These are phyloP conservation scores for Drosophila subobscura DNA, from an alignment of 1,140 invertebrate species.

Conservation along the genomic window DNA sequence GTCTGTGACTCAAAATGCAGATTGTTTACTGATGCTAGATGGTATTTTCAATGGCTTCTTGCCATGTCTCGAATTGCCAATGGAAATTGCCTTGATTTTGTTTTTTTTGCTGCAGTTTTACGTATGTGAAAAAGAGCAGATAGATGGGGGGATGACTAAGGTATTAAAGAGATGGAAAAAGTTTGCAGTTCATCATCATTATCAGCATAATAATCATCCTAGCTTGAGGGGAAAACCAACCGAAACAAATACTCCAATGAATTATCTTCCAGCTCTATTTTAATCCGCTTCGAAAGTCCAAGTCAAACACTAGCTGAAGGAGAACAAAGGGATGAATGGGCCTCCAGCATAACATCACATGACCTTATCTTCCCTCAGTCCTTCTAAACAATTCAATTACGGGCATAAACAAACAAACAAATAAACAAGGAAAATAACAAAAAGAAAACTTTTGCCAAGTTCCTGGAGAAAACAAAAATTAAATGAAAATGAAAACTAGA, in stretches of 20 bases:
- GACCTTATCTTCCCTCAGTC: conserved; percentile 16
- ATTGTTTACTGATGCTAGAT: conserved; percentile 72
- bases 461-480: conserved; percentile 33
- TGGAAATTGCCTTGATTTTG: conserved; percentile 65
- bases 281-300: neutral
- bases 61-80: conserved; percentile 51
- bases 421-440: conserved; percentile 26
- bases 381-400: conserved; percentile 71
- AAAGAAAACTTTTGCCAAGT: conserved; percentile 37
- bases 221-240: neutral
- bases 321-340: conserved; percentile 33
- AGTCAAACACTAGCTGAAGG: neutral
- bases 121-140: conserved; percentile 5
- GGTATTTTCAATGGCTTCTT: conserved; percentile 65
- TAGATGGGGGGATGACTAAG: conserved; percentile 23
- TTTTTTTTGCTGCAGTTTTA: conserved; percentile 5
- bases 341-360: conserved; percentile 9
- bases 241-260: conserved; percentile 4
- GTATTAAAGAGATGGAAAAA: conserved; percentile 29
- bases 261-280: conserved; percentile 5
- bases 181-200: conserved; percentile 17
- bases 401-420: conserved; percentile 33
- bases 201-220: no score
- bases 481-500: conserved; percentile 65
- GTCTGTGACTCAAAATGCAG: conserved; percentile 60